These are phyloP conservation scores for Antennarius maculatus DNA, from an alignment of 2,797 vertebrate genomes.

Conservation along the genomic window DNA sequence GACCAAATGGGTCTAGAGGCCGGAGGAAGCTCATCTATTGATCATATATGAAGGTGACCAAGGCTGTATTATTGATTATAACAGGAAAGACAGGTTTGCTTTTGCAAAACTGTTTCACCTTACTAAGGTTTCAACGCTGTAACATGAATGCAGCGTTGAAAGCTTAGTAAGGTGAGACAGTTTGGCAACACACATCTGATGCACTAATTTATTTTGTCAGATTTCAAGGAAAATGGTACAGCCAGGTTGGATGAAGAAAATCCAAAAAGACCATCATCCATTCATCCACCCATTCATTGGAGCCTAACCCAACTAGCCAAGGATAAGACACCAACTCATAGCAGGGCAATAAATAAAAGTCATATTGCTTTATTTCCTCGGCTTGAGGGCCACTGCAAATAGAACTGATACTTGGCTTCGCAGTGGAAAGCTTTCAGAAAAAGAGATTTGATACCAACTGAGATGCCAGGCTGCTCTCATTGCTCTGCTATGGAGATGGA, in stretches of 20 bases:
- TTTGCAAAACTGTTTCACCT: conserved; percentile 5
- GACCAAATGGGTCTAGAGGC: conserved; percentile 43
- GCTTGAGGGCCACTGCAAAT: conserved; percentile 40
- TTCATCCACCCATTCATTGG: too few relatives aligned
- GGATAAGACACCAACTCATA: too few relatives aligned
- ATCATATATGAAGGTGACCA: conserved; percentile 69
- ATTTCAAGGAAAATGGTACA: conserved; percentile 24
- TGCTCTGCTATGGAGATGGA: conserved; percentile 43
- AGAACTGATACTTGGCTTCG: conserved; percentile 57
- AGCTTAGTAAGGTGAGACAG: conserved; percentile 11
- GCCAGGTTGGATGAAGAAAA: conserved; percentile 37
- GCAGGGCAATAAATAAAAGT: neutral
- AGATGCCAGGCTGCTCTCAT: conserved; percentile 53
- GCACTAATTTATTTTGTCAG: conserved; percentile 29
- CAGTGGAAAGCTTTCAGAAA: conserved; percentile 45
- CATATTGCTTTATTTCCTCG: conserved; percentile 31
- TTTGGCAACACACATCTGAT: conserved; percentile 16
- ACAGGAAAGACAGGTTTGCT: conserved; percentile 41
- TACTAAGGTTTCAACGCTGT: too few relatives aligned
- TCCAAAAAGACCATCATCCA: conserved; percentile 6
- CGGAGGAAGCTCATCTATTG: conserved; percentile 67
- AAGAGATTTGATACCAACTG: conserved; percentile 59
- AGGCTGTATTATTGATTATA: conserved; percentile 70
- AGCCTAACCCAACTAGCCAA: too few relatives aligned
- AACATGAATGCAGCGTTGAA: too few relatives aligned